Evolutionary conservation across 2,797 vertebrate genomes (phyloP).

Genomic region (Micropoecilia bifurca): DNA sequence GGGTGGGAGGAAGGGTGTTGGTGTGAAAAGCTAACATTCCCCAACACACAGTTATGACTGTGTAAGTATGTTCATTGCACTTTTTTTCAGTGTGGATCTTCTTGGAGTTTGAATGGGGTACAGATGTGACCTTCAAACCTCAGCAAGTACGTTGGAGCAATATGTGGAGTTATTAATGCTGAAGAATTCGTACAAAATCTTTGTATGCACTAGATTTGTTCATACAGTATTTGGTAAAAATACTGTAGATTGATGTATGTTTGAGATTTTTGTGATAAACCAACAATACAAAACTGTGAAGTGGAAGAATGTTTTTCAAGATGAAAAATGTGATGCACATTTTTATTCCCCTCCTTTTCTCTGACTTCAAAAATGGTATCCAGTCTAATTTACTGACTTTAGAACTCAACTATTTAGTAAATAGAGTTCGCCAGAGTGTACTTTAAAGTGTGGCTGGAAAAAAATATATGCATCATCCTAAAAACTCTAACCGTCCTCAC

Average conservation of each 20-base stretch:
- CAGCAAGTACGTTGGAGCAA: slow-evolving; percentile 25
- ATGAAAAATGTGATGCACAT: background rate
- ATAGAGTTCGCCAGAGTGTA: background rate
- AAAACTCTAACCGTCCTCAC: background rate
- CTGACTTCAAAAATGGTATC: background rate
- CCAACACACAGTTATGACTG: slow-evolving; percentile 25
- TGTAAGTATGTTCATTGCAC: slow-evolving; percentile 47
- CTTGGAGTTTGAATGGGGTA: slow-evolving; percentile 39
- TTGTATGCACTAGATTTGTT: background rate
- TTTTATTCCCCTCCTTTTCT: background rate
- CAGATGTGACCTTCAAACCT: slow-evolving; percentile 56
- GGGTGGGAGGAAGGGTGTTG: slow-evolving; percentile 34
- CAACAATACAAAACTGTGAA: background rate
- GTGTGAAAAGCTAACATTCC: slow-evolving; percentile 69
- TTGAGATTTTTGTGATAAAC: background rate
- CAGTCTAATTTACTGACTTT: background rate
- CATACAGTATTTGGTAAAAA: background rate
- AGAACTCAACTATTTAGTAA: background rate
- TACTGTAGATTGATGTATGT: background rate
- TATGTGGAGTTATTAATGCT: background rate
- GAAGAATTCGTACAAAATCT: rapidly evolving
- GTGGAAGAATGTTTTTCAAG: background rate
- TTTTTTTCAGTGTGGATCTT: slow-evolving; percentile 38
- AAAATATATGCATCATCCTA: background rate
- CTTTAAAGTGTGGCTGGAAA: background rate